Base-by-base conservation (phyloP, 2,113 vertebrate species). In the Candoia aspera region DNA sequence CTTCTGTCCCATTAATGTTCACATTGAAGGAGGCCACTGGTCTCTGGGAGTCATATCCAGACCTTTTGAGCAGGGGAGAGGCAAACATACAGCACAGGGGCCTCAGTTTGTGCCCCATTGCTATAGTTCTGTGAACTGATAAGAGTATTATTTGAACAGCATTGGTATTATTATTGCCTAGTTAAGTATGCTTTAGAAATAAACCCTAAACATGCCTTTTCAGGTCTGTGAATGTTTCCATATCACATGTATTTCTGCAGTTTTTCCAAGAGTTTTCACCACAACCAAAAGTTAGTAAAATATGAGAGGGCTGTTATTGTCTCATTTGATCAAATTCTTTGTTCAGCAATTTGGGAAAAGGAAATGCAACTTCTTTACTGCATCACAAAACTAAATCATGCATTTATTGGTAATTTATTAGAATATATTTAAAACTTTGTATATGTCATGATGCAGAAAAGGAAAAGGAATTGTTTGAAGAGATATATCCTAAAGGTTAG, bases 111-210 rank as follows among this genome's bases (percentile, higher is more conserved):
- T 54, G 8, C 73, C 8, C 33, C 92, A 83, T 60, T 8, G 23
- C 11, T 49, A 87, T 86, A 84, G 33, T 92, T 37, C 10, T 86
- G 1, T 37, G 84, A 58, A 11, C 37, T 59, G 89, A 3, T 57
- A 3, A 3, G 55, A 60, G 90, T 90, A 90, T 90, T 93, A 86
- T 88, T 26, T 89, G 84, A 92, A 83, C 88, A 29, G 92, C 85
- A 79, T 9, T 15, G 33, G 4, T 11, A n/a, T 2, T 84, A 37
- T 2, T 21, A 4, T 86, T 29, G 6, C 89, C 89, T 94, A 24
- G 90, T 55, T 55, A 79, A 87, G 12, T 87, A 2, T 19, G 68
- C 17, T 37, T 37, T 79, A 37, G 68, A 33, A 37, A 37, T 19
- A 79, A 79, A 6, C 15, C 17, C 15, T 15, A 79, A 37, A 79